These are phyloP conservation scores for Masnerella sp. DNA, from an alignment of 2,888 invertebrate genomes.

Conservation along the genomic window DNA sequence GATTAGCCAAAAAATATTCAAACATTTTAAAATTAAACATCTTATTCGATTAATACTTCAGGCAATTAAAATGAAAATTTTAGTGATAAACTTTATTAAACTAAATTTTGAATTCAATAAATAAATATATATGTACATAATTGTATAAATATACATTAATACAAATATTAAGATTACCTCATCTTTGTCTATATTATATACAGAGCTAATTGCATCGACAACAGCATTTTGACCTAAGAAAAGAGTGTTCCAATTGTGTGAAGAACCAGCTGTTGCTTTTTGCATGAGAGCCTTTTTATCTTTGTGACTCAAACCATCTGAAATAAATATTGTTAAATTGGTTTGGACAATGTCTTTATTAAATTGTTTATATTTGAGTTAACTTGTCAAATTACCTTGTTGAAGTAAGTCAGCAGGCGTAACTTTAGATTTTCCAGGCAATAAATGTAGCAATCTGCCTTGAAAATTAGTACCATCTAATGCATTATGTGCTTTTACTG, in stretches of 20 bases:
- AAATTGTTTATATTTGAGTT: background rate
- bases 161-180: too few species aligned
- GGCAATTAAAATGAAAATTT: too few species aligned
- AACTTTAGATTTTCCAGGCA: slow-evolving; percentile 89
- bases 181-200: slow-evolving; percentile 91
- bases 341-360: too few species aligned
- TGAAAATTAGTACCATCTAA: slow-evolving; percentile 95
- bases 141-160: too few species aligned
- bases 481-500: slow-evolving; percentile 90
- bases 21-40: too few species aligned
- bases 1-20: background rate
- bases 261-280: slow-evolving; percentile 86
- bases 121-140: too few species aligned
- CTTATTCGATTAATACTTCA: too few species aligned
- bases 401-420: slow-evolving; percentile 71
- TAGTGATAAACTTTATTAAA: too few species aligned
- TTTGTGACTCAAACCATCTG: slow-evolving; percentile 87
- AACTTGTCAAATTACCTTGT: slow-evolving; percentile 64
- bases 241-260: slow-evolving; percentile 97
- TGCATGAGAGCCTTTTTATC: slow-evolving; percentile 88
- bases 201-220: slow-evolving; percentile 92
- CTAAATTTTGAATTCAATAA: background rate
- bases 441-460: slow-evolving; percentile 94
- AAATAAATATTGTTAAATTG: slow-evolving; percentile 61
- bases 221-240: slow-evolving; percentile 96